Evolutionary conservation across 1,140 invertebrate species (phyloP).

Genomic region (Orussus abietinus): DNA sequence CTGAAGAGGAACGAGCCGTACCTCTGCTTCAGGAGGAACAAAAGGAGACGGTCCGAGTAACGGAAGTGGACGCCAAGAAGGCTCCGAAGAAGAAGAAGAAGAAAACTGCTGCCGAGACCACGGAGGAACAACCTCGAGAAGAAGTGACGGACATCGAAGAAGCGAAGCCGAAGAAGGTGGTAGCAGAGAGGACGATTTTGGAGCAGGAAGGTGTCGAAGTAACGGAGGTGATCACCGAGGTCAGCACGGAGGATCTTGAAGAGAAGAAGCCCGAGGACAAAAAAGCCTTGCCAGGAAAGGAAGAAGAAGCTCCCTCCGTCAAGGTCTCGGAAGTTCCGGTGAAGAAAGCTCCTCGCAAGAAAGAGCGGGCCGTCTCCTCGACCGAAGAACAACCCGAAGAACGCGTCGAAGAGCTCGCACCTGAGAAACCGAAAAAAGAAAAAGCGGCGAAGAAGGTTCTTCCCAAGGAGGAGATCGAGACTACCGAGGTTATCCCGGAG

Average conservation of each 20-base stretch:
- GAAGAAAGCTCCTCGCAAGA: constrained; percentile 16
- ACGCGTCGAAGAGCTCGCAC: constrained; percentile 12
- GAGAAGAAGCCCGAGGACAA: background rate
- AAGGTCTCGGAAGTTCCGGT: constrained; percentile 22
- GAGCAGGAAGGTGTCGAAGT: constrained; percentile 13
- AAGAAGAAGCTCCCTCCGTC: constrained; percentile 26
- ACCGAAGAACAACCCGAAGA: constrained; percentile 14
- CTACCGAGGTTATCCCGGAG: constrained; percentile 5
- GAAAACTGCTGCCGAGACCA: too few species aligned
- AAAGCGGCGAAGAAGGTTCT: constrained; percentile 1
- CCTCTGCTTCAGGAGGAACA: constrained; percentile 17
- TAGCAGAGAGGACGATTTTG: constrained; percentile 16
- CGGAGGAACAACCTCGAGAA: too few species aligned
- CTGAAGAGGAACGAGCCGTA: constrained; percentile 1
- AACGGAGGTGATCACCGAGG: constrained; percentile 10
- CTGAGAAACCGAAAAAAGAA: constrained; percentile 10
- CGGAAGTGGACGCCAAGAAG: too few species aligned
- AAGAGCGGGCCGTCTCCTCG: constrained; percentile 6
- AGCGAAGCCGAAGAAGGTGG: constrained; percentile 22
- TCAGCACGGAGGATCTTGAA: too few species aligned
- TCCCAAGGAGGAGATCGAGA: background rate
- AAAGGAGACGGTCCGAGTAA: too few species aligned
- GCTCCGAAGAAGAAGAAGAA: too few species aligned
- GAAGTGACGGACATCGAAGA: constrained; percentile 26
- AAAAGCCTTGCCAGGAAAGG: constrained; percentile 3